Evolutionary conservation across 2,888 invertebrate genomes (phyloP).

Genomic region (Tipula lateralis): DNA sequence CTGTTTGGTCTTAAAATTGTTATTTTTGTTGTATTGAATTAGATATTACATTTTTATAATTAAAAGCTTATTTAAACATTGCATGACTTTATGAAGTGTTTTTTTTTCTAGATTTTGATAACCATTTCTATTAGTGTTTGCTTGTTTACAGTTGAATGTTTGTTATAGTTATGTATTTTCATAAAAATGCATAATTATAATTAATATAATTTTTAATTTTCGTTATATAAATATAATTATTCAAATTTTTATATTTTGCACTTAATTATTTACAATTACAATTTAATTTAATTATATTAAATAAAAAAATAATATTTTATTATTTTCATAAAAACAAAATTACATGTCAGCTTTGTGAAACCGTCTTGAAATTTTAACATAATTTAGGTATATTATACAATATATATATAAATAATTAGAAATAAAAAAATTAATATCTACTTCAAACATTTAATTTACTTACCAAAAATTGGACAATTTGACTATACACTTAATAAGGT

Average conservation of each 20-base stretch:
- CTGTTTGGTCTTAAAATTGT: not conserved
- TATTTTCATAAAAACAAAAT: not conserved
- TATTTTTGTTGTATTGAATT: not conserved
- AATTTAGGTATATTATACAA: too few relatives aligned
- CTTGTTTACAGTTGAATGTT: not conserved
- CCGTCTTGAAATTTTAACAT: not conserved
- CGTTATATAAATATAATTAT: not conserved
- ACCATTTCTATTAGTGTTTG: not conserved
- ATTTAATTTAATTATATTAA: not conserved
- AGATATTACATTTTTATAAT: not conserved
- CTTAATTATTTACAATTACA: not conserved
- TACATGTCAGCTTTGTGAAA: not conserved
- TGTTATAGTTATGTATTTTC: too few relatives aligned
- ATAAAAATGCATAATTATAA: not conserved
- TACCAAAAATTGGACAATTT: not conserved
- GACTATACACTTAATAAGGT: too few relatives aligned
- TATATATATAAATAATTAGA: not conserved
- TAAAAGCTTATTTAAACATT: slow-evolving; percentile 24
- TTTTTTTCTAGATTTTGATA: not conserved
- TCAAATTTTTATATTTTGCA: too few relatives aligned
- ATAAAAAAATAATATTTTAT: not conserved
- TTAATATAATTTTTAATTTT: not conserved
- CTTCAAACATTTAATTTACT: not conserved
- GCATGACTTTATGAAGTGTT: not conserved
- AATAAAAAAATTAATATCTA: not conserved